Evolutionary conservation across 2,888 invertebrate species (phyloP).

Genomic region (Gortyna flavago): DNA sequence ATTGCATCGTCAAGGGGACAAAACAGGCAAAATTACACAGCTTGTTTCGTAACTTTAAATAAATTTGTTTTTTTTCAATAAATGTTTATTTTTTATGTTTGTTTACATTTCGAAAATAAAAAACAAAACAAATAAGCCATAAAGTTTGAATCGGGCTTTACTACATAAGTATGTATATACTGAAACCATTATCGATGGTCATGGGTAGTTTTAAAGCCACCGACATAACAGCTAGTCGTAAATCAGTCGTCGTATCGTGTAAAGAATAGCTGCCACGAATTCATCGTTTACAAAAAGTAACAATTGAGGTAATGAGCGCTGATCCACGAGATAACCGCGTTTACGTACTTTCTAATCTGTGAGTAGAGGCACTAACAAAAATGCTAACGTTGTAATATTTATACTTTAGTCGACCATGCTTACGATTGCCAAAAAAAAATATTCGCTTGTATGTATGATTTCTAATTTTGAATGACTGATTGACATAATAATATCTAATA

Average conservation of each 20-base stretch:
- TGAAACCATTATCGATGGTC: not conserved
- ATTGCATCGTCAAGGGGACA: no score
- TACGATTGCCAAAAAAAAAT: not conserved
- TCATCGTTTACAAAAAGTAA: constrained; percentile 56
- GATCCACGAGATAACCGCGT: constrained; percentile 67
- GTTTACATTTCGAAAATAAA: no score
- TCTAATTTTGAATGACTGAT: no score
- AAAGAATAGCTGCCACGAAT: constrained; percentile 29
- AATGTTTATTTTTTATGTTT: no score
- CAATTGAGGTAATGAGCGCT: constrained; percentile 70
- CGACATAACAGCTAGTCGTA: not conserved
- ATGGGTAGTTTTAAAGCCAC: not conserved
- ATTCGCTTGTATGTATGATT: not conserved
- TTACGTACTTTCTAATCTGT: constrained; percentile 71
- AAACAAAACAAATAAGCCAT: no score
- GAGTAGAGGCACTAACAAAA: constrained; percentile 41
- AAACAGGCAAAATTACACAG: no score
- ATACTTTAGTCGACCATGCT: constrained; percentile 12
- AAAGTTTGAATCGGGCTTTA: no score
- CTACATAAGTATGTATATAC: not conserved
- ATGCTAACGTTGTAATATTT: constrained; percentile 28
- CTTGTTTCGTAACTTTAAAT: no score
- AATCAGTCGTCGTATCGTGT: constrained; percentile 11
- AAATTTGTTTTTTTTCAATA: no score
- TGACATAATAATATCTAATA: no score